Evolutionary conservation across 1,140 invertebrate species (phyloP).

Genomic region (Leptinotarsa lineolata): DNA sequence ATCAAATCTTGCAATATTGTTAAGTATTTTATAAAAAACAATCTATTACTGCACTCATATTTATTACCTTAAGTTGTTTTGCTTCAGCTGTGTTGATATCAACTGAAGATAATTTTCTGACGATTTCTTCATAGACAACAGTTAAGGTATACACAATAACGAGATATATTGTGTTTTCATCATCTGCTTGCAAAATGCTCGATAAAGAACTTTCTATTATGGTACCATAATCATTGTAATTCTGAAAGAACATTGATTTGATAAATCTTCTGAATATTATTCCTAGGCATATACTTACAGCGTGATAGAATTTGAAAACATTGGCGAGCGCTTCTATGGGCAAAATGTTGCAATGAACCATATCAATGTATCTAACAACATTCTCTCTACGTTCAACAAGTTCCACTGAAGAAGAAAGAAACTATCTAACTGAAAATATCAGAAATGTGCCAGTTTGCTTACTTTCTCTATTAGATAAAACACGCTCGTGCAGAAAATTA

Average conservation of each 20-base stretch:
- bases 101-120: conserved; percentile 8
- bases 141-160: conserved; percentile 25
- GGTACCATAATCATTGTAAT: conserved; percentile 22
- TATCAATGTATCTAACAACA: conserved; percentile 10
- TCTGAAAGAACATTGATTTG: conserved; percentile 7
- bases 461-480: conserved; percentile 24
- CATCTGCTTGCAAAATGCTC: background rate
- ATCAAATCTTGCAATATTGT: too few species aligned
- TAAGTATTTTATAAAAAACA: too few species aligned
- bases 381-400: conserved; percentile 19
- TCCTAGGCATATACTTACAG: background rate
- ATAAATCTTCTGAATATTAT: background rate
- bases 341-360: conserved; percentile 14
- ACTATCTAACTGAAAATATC: background rate
- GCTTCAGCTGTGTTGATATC: conserved; percentile 18
- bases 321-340: conserved; percentile 20
- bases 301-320: conserved; percentile 27
- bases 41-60: background rate
- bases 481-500: conserved; percentile 19
- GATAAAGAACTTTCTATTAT: conserved; percentile 19
- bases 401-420: conserved; percentile 21
- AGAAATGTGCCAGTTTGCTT: background rate
- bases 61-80: conserved; percentile 5
- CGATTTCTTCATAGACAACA: conserved; percentile 26
- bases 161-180: conserved; percentile 13